Evolutionary conservation across 2,113 vertebrate genomes (phyloP), one percentile per base, ranked within the genome.

Genomic region (Thamnophis sirtalis): DNA sequence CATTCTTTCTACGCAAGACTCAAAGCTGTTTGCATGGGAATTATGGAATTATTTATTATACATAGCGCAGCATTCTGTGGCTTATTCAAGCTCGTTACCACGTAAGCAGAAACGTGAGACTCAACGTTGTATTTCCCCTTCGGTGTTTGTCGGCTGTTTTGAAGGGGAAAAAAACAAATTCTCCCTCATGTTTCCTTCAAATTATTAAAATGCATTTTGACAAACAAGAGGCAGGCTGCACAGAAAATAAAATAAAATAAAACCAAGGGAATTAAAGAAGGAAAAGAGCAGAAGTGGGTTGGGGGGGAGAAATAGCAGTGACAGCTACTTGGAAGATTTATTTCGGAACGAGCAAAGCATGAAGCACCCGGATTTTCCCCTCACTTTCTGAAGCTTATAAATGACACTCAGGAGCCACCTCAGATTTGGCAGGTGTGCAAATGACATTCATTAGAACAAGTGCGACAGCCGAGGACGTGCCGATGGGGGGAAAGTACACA

Each of bases 401-500:
- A 89, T 4, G 28, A 91, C 56, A 33, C 84, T 58, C 0, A 2
- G 92, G 50, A 13, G 49, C 2, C 63, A 22, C 48, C 22, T 89
- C 0, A 0, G 58, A 24, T 6, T 22, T 1, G 0, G 53, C 3
- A 80, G 89, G 9, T 89, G 55, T 5, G 0, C 0, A 9, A 1
- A 0, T 2, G 0, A 85, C 0, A 9, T 26, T n/a, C 91, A 1
- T 24, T 21, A 28, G 26, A 9, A 85, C 73, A 60, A 49, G 0
- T 22, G 90, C 5, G 92, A 91, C 84, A n/a, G 11, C n/a, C 49
- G 26, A 3, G 0, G 54, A 15, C 22, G 84, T 28, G 17, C 58
- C 26, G 50, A 73, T 33, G 33, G 28, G 24, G 38, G 22, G 2
- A 0, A 33, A 63, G 60, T 0, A 33, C 55, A 49, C 0, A 1